Conservation (phyloP, 2,113 vertebrate genomes). For the Nycticorax nycticorax region DNA sequence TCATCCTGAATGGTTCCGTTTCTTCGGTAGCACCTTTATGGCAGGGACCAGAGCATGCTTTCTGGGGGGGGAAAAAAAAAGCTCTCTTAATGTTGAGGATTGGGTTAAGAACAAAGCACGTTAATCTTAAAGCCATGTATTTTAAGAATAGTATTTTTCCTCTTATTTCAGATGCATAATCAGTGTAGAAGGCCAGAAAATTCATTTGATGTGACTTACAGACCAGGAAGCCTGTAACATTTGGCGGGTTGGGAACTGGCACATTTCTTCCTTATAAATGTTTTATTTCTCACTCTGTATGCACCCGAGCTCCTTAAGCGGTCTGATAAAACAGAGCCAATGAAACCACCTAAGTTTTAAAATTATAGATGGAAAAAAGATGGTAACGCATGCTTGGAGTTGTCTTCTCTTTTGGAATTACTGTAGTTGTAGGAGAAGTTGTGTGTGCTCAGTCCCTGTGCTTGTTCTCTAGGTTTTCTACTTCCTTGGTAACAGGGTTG, state of each 20-base stretch:
- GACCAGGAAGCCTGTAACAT: fast-evolving
- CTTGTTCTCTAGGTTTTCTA: neutral
- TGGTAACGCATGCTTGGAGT: neutral
- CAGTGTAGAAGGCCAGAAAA: neutral
- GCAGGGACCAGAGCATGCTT: neutral
- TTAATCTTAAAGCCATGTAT: neutral
- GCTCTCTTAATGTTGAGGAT: neutral
- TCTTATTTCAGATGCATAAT: neutral
- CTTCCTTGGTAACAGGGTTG: neutral
- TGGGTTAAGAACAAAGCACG: neutral
- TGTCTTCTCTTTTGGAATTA: neutral
- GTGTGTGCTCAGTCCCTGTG: neutral
- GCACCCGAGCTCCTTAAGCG: neutral
- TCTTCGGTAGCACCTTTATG: neutral
- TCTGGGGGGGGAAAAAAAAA: neutral
- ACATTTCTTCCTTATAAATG: neutral
- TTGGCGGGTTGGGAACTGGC: neutral
- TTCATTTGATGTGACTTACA: neutral
- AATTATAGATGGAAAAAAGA: neutral
- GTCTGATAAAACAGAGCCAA: neutral
- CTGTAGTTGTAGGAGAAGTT: neutral
- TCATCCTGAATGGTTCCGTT: neutral
- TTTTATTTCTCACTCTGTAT: neutral
- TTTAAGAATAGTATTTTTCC: neutral
- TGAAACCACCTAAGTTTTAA: neutral